Evolutionary conservation across 2,888 invertebrate species (phyloP).

Genomic region (Arctia plantaginis): DNA sequence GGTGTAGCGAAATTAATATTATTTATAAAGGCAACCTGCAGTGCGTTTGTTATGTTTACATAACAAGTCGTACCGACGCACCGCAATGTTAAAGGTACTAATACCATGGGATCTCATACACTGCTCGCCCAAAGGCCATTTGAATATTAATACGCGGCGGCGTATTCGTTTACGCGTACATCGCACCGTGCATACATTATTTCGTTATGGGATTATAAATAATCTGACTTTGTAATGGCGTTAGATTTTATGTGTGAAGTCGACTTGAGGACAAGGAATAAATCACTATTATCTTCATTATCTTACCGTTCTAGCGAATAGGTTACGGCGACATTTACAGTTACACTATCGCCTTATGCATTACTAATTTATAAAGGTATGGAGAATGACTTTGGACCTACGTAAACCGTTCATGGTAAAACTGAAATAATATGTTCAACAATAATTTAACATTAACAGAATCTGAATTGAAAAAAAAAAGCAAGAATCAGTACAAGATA

Average conservation of each 20-base stretch:
- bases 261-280: conserved; percentile 50
- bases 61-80: conserved; percentile 60
- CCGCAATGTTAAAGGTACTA: conserved; percentile 73
- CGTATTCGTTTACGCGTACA: conserved; percentile 69
- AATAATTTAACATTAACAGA: background rate
- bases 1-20: conserved; percentile 59
- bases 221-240: conserved; percentile 59
- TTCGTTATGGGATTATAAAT: conserved; percentile 69
- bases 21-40: conserved; percentile 57
- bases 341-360: conserved; percentile 45
- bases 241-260: conserved; percentile 55
- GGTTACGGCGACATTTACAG: conserved; percentile 43
- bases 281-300: conserved; percentile 54
- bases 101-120: conserved; percentile 71
- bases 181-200: conserved; percentile 71
- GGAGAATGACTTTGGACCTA: conserved; percentile 24
- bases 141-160: conserved; percentile 79
- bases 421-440: background rate
- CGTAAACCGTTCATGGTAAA: background rate
- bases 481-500: conserved; percentile 27
- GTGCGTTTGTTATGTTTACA: conserved; percentile 58
- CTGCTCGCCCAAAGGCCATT: conserved; percentile 74
- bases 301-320: conserved; percentile 46
- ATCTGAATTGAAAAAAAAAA: conserved; percentile 16
- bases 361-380: conserved; percentile 36